Percentiles rank a stretch among this genome's conserved stretches.
These are phyloP conservation scores for Homarus americanus DNA, from an alignment of 1,140 invertebrate genomes.

Conservation along the genomic window DNA sequence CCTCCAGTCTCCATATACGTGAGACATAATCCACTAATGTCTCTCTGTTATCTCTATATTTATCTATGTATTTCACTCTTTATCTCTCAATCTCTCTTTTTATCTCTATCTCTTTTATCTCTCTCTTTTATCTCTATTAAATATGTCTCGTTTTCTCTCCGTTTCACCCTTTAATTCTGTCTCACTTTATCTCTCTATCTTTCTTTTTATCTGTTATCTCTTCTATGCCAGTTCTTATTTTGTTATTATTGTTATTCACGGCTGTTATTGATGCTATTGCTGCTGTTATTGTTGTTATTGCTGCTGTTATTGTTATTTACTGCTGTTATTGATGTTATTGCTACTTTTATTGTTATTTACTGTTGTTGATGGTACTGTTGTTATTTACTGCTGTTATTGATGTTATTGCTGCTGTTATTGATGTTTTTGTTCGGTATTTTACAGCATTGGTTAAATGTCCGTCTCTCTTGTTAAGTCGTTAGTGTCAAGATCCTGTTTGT, in stretches of 20 bases:
- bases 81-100: too few relatives aligned
- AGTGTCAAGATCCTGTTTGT: not conserved
- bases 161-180: too few relatives aligned
- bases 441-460: not conserved
- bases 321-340: not conserved
- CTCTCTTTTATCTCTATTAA: not conserved
- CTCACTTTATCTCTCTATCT: too few relatives aligned
- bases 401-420: not conserved
- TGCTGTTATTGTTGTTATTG: not conserved
- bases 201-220: too few relatives aligned
- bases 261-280: not conserved
- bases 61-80: too few relatives aligned
- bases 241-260: too few relatives aligned
- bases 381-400: not conserved
- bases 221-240: too few relatives aligned
- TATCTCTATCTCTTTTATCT: too few relatives aligned
- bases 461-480: not conserved
- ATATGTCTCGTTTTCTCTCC: too few relatives aligned
- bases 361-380: too few relatives aligned
- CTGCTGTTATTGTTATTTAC: not conserved
- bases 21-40: conserved; percentile 4
- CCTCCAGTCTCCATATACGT: conserved; percentile 42
- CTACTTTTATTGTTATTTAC: not conserved
- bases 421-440: not conserved
- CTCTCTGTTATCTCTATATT: not conserved